Base-by-base conservation (phyloP, 2,888 invertebrate species). In the Lysandra coridon region DNA sequence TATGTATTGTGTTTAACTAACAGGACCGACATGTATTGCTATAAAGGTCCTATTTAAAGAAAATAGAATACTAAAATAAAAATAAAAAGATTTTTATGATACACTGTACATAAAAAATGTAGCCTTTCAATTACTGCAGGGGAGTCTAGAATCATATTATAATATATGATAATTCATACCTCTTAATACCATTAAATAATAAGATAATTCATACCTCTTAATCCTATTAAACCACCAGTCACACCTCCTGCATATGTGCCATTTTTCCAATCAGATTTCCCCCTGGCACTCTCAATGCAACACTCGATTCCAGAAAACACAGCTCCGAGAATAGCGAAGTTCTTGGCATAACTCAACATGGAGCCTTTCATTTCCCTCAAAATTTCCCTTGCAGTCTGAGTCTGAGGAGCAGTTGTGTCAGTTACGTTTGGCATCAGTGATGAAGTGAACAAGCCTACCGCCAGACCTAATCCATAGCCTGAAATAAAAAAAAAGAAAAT, bases 301-400 rank as follows among this genome's bases (percentile, higher is more conserved):
- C 99, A 99, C 93, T 99, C 99, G 12, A 99, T 97, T 0, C 96
- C 98, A 6, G 99, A 97, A 94, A 99, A 99, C 82, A 99, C 96
- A 7, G 97, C 97, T 80, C 99, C 99, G 83, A 99, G 96, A 73
- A 99, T 95, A 0, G 99, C 99, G 95, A 99, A 99, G 91, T 99
- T 99, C 91, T 99, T 99, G 0, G 98, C 99, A 90, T 99, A 99
- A 80, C 98, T 97, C 80, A 98, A 92, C 83, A 99, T 98, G 0
- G 99, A 97, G 0, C 95, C 95, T 88, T 97, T 98, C 98, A 99
- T 99, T 91, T 99, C 99, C 80, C 96, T 95, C 79, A 99, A 96
- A 62, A 99, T 98, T 92, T 98, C 97, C 85, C 97, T 95, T 0
- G 98, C 98, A 0, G 98, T 97, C 85, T 97, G 97, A 85, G 97